phyloP scores from a whole-genome alignment of 1,140 invertebrate genomes.

The Phymastichus coffea region DNA sequence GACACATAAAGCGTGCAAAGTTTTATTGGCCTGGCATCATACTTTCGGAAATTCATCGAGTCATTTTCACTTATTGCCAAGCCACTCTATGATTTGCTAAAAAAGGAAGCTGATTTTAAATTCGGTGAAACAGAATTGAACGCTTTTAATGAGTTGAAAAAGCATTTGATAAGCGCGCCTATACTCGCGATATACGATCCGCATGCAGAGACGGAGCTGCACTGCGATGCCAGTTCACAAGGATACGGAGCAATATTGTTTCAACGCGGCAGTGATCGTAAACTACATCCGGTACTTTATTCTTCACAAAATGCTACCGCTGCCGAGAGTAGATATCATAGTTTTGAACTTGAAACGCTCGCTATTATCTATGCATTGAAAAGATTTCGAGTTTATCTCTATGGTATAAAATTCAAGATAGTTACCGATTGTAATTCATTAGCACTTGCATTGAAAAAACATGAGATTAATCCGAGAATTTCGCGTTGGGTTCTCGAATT shows the following conservation, averaged over 20 bases:
- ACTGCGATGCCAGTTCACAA: conserved; percentile 13
- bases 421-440: conserved; percentile 44
- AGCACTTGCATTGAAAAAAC: conserved; percentile 38
- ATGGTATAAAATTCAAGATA: conserved; percentile 40
- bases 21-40: conserved; percentile 20
- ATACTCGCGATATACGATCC: conserved; percentile 24
- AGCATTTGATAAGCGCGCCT: neutral
- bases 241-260: neutral
- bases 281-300: neutral
- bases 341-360: conserved; percentile 44
- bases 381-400: conserved; percentile 43
- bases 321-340: neutral
- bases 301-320: neutral
- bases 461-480: conserved; percentile 37
- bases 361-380: conserved; percentile 37
- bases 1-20: neutral
- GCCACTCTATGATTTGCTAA: neutral
- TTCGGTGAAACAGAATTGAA: neutral
- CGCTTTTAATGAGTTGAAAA: conserved; percentile 8
- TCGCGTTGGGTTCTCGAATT: conserved; percentile 41
- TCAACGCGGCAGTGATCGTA: neutral
- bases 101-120: neutral
- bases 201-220: conserved; percentile 21
- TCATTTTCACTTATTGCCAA: neutral
- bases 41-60: conserved; percentile 28